Evolutionary conservation across 37 sponge, comb jelly and placozoan genomes (phyloP).

Genomic region (Haliclona indistincta): DNA sequence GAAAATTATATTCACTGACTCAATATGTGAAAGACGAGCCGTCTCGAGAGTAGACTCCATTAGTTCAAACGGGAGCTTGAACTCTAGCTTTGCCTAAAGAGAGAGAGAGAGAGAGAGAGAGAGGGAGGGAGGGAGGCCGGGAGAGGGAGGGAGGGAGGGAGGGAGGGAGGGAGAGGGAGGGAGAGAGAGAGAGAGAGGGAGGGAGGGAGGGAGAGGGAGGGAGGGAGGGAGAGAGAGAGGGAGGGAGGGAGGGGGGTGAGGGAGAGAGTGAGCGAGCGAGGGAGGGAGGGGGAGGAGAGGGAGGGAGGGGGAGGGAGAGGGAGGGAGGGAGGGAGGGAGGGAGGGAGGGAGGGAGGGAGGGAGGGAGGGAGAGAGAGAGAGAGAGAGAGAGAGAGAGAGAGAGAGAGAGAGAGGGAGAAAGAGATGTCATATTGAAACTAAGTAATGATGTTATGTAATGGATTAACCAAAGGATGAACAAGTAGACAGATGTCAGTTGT

Average conservation of each 20-base stretch:
- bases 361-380: neutral
- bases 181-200: neutral
- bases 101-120: no score
- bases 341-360: neutral
- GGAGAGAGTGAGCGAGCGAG: no score
- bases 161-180: neutral
- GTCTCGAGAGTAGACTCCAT: constrained; percentile 60
- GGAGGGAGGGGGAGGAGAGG: neutral
- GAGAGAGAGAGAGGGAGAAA: neutral
- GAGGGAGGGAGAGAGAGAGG: neutral
- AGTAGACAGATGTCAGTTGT: no score
- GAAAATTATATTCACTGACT: constrained; percentile 19
- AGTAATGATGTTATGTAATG: no score
- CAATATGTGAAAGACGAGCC: constrained; percentile 49
- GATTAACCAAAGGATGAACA: no score
- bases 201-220: constrained; percentile 3
- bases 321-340: neutral
- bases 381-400: neutral
- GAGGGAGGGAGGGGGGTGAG: no score
- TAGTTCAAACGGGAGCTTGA: constrained; percentile 34
- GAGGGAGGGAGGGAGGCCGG: no score
- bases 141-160: neutral
- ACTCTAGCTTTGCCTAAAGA: constrained; percentile 48
- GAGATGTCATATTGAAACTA: no score
- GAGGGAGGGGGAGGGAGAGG: neutral